Percentiles rank a stretch among this genome's conserved stretches.
Conservation (phyloP, 2,797 vertebrate genomes). For the Scarus forsteni region DNA sequence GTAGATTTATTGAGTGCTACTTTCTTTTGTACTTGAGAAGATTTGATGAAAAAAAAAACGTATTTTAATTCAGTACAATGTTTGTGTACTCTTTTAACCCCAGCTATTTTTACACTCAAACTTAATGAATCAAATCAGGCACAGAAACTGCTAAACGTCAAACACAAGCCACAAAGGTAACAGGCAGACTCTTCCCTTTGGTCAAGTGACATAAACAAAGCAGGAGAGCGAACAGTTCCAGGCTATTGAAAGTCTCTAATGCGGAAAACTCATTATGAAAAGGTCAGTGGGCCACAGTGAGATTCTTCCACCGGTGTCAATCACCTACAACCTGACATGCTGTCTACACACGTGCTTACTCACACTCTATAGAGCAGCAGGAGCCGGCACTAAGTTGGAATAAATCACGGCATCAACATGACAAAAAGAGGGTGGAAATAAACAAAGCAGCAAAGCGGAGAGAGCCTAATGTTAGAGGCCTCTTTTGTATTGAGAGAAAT, state of each 20-base stretch:
- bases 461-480: slow-evolving; percentile 75
- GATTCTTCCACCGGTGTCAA: slow-evolving; percentile 30
- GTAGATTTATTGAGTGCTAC: too few species aligned
- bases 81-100: too few species aligned
- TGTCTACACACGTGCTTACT: slow-evolving; percentile 45
- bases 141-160: neutral
- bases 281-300: slow-evolving; percentile 31
- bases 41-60: too few species aligned
- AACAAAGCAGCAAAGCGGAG: slow-evolving; percentile 78
- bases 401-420: slow-evolving; percentile 67
- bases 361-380: slow-evolving; percentile 59
- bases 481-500: slow-evolving; percentile 84
- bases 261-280: slow-evolving; percentile 38
- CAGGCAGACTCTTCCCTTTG: slow-evolving; percentile 1
- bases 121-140: neutral
- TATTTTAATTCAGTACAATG: too few species aligned
- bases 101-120: too few species aligned
- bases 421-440: slow-evolving; percentile 71
- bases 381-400: slow-evolving; percentile 54
- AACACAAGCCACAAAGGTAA: neutral
- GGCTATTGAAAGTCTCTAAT: slow-evolving; percentile 23
- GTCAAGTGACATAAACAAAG: slow-evolving; percentile 15
- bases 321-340: slow-evolving; percentile 51
- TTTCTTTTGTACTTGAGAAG: too few species aligned
- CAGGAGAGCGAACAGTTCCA: slow-evolving; percentile 3